Evolutionary conservation across 2,113 vertebrate species (phyloP), one percentile per base, ranked within the genome.

Genomic region (Charina bottae): DNA sequence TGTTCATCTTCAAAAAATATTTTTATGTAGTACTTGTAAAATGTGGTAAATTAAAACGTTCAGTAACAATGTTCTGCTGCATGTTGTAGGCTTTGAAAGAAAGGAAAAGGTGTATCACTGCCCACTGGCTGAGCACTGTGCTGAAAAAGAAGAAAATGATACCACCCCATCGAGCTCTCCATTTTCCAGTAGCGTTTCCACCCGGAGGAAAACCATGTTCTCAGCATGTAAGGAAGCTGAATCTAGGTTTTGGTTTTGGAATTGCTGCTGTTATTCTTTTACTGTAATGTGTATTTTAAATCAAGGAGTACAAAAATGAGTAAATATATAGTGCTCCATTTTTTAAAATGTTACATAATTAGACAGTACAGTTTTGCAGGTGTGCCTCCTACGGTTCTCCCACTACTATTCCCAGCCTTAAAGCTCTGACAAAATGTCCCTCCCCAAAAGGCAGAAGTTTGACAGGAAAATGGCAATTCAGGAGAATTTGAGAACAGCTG

Each of bases 191-290:
- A 59, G 99, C 98, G 11, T 99, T 99, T 94, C 99, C 99, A 12
- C 99, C 98, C 0, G 99, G 99, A 93, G 99, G 98, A 87, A 99
- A 99, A 92, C 99, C 99, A 12, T 99, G 99, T 72, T 98, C 99
- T 17, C 99, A 99, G 90, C 99, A 99, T 0, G 99, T 99, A 98
- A 91, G 98, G 92, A 91, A 90, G 49, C 46, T 54, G 68, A 68
- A 68, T 33, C 12, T 55, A 58, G 4, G 10, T 24, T 90, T 93
- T 90, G 85, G 17, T 2, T 84, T 93, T 92, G 4, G 87, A 86
- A 17, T 6, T 42, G 24, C 54, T 87, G 4, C 5, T 15, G 2
- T 0, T 42, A 10, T 49, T 60, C 21, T 26, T n/a, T 68, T 58
- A 26, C 24, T 58, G 3, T 46, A 12, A 26, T 0, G 17, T 26